phyloP scores from a whole-genome alignment of 1,140 invertebrate species.

The Heliconius hewitsoni region DNA sequence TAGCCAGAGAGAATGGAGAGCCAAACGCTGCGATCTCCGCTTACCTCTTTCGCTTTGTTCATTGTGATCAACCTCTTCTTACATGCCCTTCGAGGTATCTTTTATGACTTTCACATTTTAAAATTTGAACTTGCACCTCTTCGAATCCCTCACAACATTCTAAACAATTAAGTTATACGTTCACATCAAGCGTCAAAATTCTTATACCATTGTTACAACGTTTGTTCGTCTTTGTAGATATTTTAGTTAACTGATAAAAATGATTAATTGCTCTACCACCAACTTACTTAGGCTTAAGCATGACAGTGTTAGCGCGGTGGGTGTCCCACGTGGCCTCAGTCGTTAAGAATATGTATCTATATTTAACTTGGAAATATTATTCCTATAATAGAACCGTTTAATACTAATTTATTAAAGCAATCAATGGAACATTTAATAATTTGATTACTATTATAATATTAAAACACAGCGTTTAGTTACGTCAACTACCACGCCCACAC shows the following conservation, averaged over 20 bases:
- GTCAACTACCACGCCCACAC: too few species aligned
- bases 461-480: too few species aligned
- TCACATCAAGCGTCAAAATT: not conserved
- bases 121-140: not conserved
- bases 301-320: not conserved
- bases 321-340: not conserved
- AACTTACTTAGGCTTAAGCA: not conserved
- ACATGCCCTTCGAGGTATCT: too few species aligned
- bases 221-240: not conserved
- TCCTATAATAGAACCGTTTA: not conserved
- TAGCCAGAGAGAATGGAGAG: too few species aligned
- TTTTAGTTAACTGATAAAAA: not conserved
- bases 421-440: too few species aligned
- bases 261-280: not conserved
- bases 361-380: not conserved
- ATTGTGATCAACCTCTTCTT: too few species aligned
- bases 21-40: too few species aligned
- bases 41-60: too few species aligned
- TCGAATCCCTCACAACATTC: not conserved
- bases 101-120: not conserved
- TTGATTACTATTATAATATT: too few species aligned
- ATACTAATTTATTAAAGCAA: too few species aligned
- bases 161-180: not conserved
- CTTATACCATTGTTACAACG: not conserved
- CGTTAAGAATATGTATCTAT: not conserved